Evolutionary conservation across 2,113 vertebrate species (phyloP), one percentile per base, ranked within the genome.

Genomic region (Entelurus aequoreus): DNA sequence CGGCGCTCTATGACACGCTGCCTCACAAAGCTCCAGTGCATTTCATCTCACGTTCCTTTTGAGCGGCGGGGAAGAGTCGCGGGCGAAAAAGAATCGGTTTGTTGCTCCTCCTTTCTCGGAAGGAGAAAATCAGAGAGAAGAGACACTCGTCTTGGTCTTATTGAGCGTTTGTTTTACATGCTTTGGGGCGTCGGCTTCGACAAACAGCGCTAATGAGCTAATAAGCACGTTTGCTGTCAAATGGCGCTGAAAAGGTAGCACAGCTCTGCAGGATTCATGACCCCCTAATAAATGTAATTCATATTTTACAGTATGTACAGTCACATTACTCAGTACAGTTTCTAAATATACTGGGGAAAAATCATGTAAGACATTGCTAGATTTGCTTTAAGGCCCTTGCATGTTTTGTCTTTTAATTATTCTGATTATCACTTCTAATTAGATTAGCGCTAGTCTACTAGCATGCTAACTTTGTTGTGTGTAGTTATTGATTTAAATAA

Each of bases 191-290:
- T 64, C 69, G 48, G 56, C 62, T 80, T 80, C 62, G 69, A 81
- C 84, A 86, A 86, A 86, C 63, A 75, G 68, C 66, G 74, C 69
- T 86, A 88, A 88, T 87, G 78, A 86, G 74, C 72, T 78, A 77
- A 86, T 85, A 71, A 81, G 70, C 60, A 70, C 64, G 68, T 81
- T 80, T 80, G 73, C 77, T 83, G 77, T 84, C 76, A 82, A 76
- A 83, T 62, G 48, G 62, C 16, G 48, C 60, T 36, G 52, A 77
- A 81, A 59, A 73, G 68, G 73, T 80, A 72, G 72, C 62, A 65
- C 59, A 58, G 51, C 62, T 81, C 37, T 38, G 46, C 62, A 50
- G 70, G 62, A 72, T 72, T 81, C 64, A 71, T 13, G 21, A 71
- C 59, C 16, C 15, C 54, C 62, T 42, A 70, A 57, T 60, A 54